Percentiles rank a stretch among this genome's conserved stretches.
These are phyloP conservation scores for Ophthalmolycus amberensis DNA, from an alignment of 2,113 vertebrate species.

Conservation along the genomic window DNA sequence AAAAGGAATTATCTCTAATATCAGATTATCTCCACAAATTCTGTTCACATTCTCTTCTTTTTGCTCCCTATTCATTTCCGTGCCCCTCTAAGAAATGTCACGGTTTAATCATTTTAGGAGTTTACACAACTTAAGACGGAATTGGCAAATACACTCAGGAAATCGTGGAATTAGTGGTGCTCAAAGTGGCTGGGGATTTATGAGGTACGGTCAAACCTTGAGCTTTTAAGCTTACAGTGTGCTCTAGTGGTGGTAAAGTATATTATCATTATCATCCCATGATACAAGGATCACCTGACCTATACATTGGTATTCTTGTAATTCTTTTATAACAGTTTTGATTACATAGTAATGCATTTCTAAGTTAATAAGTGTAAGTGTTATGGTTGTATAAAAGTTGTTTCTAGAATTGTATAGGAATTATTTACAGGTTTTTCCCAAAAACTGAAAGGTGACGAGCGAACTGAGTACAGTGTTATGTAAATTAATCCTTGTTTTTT, in stretches of 20 bases:
- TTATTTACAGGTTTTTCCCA: not conserved
- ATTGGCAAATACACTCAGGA: conserved; percentile 1
- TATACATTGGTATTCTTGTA: not conserved
- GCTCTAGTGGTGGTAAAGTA: conserved; percentile 65
- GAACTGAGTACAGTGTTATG: not conserved
- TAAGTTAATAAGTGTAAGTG: not conserved
- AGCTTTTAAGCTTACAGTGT: conserved; percentile 51
- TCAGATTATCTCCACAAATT: conserved; percentile 11
- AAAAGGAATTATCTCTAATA: conserved; percentile 26
- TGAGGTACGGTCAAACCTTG: not conserved
- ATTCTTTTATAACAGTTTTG: not conserved
- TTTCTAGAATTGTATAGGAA: not conserved
- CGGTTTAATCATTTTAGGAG: conserved; percentile 14
- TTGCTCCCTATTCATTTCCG: not conserved
- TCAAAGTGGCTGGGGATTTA: conserved; percentile 10
- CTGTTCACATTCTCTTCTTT: not conserved
- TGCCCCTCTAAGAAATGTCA: not conserved
- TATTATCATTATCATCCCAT: not conserved
- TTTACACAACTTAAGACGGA: conserved; percentile 4
- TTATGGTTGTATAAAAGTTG: not conserved
- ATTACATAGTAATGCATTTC: not conserved
- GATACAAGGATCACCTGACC: not conserved
- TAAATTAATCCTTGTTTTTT: not conserved
- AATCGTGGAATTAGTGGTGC: not conserved
- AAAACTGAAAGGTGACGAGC: not conserved